These are phyloP conservation scores for Drosophila picticornis DNA, from an alignment of 2,888 invertebrate species.

Conservation along the genomic window DNA sequence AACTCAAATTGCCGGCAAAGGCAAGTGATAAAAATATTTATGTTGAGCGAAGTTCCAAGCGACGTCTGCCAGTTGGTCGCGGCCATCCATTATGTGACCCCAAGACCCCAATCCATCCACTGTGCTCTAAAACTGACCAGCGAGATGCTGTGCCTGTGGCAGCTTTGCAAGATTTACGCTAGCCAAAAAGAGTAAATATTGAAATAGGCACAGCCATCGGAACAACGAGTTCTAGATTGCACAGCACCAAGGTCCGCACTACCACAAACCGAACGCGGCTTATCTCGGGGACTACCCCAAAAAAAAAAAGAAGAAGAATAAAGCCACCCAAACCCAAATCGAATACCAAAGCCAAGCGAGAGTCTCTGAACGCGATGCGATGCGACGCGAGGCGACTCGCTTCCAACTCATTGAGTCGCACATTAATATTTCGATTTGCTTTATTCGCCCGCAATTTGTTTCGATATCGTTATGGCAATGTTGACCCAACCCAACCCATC, in stretches of 20 bases:
- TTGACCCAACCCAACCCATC: conserved; percentile 18
- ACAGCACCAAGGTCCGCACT: conserved; percentile 1
- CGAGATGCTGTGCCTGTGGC: conserved; percentile 21
- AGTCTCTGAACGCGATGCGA: conserved; percentile 9
- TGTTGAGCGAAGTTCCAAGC: conserved; percentile 69
- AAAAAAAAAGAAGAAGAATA: neutral
- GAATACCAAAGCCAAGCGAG: conserved; percentile 4
- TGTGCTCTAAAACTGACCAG: conserved; percentile 16
- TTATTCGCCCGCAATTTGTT: conserved; percentile 74
- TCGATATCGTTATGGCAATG: conserved; percentile 60
- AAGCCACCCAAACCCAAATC: neutral
- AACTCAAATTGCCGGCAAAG: conserved; percentile 43
- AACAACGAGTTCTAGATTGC: neutral
- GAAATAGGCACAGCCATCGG: conserved; percentile 42
- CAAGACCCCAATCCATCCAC: neutral
- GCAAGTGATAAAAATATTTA: conserved; percentile 81
- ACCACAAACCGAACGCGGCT: conserved; percentile 51
- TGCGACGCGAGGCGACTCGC: conserved; percentile 32
- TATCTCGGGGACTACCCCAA: conserved; percentile 54
- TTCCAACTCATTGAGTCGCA: conserved; percentile 78
- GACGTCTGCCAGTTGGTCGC: conserved; percentile 49
- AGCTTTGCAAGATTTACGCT: conserved; percentile 51
- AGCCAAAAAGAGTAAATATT: conserved; percentile 57
- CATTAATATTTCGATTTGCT: conserved; percentile 80
- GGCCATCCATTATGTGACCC: conserved; percentile 52